These are phyloP conservation scores for Noturus placidus DNA, from an alignment of 2,113 vertebrate species.

Conservation along the genomic window DNA sequence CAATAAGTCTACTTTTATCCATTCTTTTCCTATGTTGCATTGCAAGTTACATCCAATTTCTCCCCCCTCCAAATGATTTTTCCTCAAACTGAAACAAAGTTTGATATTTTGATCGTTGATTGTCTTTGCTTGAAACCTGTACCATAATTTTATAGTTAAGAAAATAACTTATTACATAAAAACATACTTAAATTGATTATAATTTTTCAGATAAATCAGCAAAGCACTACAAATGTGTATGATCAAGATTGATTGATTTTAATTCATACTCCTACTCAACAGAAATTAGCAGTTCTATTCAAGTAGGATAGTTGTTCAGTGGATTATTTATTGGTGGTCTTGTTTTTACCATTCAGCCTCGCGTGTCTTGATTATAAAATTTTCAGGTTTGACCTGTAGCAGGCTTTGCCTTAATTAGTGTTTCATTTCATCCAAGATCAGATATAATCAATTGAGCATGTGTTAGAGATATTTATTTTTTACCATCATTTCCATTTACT, in stretches of 20 bases:
- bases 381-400: not conserved
- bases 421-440: not conserved
- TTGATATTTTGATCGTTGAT: not conserved
- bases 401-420: conserved; percentile 15
- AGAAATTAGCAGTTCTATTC: not conserved
- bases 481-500: not conserved
- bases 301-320: conserved; percentile 1
- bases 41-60: not conserved
- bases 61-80: not conserved
- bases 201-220: not conserved
- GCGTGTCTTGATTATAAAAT: not conserved
- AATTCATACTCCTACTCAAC: not conserved
- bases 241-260: not conserved
- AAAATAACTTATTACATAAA: not conserved
- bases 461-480: conserved; percentile 20
- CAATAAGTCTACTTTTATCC: not conserved
- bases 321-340: conserved; percentile 37
- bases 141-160: not conserved
- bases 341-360: conserved; percentile 13
- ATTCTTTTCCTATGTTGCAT: not conserved
- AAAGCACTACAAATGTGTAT: not conserved
- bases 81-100: not conserved
- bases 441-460: conserved; percentile 1
- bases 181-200: too few species aligned
- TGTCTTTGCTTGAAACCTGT: not conserved